Evolutionary conservation across 2,888 invertebrate genomes (phyloP), one percentile per base, ranked within the genome.

Genomic region (Paralinhomoeus sp.): DNA sequence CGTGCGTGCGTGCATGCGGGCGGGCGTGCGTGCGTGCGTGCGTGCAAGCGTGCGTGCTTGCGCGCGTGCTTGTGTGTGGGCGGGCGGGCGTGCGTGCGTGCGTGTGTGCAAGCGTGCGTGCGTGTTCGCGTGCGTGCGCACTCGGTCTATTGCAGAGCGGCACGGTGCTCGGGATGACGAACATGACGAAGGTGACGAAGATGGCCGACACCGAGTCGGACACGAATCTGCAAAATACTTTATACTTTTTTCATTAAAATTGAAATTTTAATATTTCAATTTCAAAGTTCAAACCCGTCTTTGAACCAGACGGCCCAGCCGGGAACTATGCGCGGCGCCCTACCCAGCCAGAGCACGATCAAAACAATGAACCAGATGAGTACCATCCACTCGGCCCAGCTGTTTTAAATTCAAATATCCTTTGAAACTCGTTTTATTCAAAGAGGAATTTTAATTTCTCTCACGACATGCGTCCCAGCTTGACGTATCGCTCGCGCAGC

Each of bases 231-330:
- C 3, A 50, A 45, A n/a, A 31, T 22, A 43, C 18, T 15, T 31
- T 12, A n/a, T n/a, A n/a, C n/a, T n/a, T n/a, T n/a, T n/a, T n/a
- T n/a, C n/a, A n/a, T n/a, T n/a, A n/a, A n/a, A n/a, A n/a, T n/a
- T n/a, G n/a, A n/a, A n/a, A n/a, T n/a, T n/a, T n/a, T n/a, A n/a
- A n/a, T n/a, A n/a, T n/a, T n/a, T n/a, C n/a, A 12, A 5, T 27
- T 5, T n/a, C n/a, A n/a, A n/a, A n/a, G n/a, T n/a, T 9, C 41
- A 31, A 23, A 45, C 46, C 46, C 45, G 21, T 38, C 37, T 7
- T 12, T n/a, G 39, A 64, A 62, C 3, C 63, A 47, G 17, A 39
- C 36, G n/a, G 57, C 56, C 64, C 64, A 64, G 1, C 64, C 63
- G 1, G 60, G 55, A 24, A 62, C 49, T 33, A 62, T 54, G 17